phyloP scores from a whole-genome alignment of 2,113 vertebrate genomes.

The Pomatostomus ruficeps region DNA sequence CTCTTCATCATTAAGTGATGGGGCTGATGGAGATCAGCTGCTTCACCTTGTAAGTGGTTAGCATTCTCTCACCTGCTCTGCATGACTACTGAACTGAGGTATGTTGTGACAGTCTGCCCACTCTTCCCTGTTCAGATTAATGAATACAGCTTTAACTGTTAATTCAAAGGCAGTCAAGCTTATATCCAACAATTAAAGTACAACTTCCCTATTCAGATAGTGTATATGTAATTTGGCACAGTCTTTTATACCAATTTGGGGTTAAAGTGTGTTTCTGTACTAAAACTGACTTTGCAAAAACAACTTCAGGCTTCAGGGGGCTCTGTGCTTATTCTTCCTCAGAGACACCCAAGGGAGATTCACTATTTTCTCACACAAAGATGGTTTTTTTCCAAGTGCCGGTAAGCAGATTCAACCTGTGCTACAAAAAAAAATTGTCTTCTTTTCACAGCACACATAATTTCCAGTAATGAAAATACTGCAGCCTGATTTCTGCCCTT shows the following conservation, averaged over 20 bases:
- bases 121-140: conserved; percentile 73
- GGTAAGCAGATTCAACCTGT: background rate
- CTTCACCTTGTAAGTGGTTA: conserved; percentile 34
- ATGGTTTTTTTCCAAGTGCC: background rate
- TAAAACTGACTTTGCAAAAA: background rate
- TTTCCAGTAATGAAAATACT: background rate
- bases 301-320: background rate
- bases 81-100: conserved; percentile 71
- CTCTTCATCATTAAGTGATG: background rate
- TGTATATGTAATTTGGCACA: background rate
- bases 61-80: conserved; percentile 58
- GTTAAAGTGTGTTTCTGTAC: background rate
- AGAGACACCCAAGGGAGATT: background rate
- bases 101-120: conserved; percentile 73
- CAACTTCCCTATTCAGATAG: conserved; percentile 61
- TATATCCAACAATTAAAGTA: conserved; percentile 74
- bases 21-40: conserved; percentile 42
- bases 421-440: background rate
- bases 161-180: conserved; percentile 78
- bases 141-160: conserved; percentile 74
- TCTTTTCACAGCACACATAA: background rate
- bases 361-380: background rate
- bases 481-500: background rate
- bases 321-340: background rate
- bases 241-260: conserved; percentile 1